Evolutionary conservation across 2,797 vertebrate species (phyloP).

Genomic region (Neosilurus hyrtlii): DNA sequence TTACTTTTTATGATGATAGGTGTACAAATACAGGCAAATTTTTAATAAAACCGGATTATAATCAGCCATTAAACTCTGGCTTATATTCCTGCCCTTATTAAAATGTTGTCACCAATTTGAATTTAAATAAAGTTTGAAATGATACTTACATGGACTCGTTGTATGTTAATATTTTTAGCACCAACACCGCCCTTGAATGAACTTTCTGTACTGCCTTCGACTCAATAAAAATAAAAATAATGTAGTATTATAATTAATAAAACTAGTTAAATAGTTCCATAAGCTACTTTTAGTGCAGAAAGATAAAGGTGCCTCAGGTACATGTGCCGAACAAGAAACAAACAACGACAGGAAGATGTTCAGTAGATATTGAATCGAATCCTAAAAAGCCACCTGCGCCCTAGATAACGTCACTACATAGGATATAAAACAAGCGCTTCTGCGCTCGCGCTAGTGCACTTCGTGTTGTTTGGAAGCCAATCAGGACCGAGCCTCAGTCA

Average conservation of each 20-base stretch:
- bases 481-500: neutral
- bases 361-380: neutral
- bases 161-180: neutral
- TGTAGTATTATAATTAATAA: neutral
- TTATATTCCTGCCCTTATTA: neutral
- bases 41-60: neutral
- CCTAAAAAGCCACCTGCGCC: neutral
- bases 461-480: accelerated
- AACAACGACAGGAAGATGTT: neutral
- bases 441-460: constrained; percentile 4
- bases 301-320: neutral
- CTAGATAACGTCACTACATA: neutral
- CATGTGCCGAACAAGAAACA: neutral
- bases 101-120: neutral
- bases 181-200: no score
- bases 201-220: neutral
- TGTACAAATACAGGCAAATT: no score
- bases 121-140: neutral
- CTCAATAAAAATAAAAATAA: neutral
- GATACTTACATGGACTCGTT: constrained; percentile 6
- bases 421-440: no score
- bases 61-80: neutral
- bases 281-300: neutral
- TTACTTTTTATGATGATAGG: no score
- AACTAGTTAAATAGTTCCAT: neutral